A percentile compares a stretch with the other conserved stretches of the same genome.
Evolutionary conservation across 2,797 vertebrate genomes (phyloP).

Genomic region (Emys orbicularis): DNA sequence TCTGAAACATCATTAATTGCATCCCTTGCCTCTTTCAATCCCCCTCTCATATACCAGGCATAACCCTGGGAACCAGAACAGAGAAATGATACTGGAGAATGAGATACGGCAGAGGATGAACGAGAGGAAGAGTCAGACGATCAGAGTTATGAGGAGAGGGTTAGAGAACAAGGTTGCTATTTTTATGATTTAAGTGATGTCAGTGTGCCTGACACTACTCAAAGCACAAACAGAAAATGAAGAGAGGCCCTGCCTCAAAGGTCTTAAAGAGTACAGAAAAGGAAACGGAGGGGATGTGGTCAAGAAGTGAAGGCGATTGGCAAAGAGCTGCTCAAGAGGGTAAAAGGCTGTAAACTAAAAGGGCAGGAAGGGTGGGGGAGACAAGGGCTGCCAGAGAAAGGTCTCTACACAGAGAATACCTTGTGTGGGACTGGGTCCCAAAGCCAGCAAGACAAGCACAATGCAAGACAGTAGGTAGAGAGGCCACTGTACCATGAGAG

Average conservation of each 20-base stretch:
- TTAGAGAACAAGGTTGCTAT: neutral
- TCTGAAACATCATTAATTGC: neutral
- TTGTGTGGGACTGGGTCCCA: accelerated
- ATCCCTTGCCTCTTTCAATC: neutral
- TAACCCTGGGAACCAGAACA: neutral
- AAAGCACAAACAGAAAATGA: neutral
- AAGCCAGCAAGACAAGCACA: neutral
- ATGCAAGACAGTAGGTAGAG: neutral
- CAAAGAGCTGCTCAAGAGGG: neutral
- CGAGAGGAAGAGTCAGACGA: neutral
- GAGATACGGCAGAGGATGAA: neutral
- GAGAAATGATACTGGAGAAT: neutral
- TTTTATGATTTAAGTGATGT: no score
- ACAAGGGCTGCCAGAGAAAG: neutral
- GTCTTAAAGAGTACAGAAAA: neutral
- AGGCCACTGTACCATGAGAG: neutral
- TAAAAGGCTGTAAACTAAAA: neutral
- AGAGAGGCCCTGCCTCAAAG: neutral
- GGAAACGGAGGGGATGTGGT: neutral
- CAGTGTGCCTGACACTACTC: no score
- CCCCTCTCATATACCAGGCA: no score
- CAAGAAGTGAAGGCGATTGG: neutral
- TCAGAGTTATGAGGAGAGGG: neutral
- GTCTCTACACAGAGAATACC: no score
- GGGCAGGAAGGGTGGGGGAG: neutral